A percentile compares a stretch with the other conserved stretches of the same genome.
These are phyloP conservation scores for Melozone crissalis DNA, from an alignment of 2,113 vertebrate species.

Conservation along the genomic window DNA sequence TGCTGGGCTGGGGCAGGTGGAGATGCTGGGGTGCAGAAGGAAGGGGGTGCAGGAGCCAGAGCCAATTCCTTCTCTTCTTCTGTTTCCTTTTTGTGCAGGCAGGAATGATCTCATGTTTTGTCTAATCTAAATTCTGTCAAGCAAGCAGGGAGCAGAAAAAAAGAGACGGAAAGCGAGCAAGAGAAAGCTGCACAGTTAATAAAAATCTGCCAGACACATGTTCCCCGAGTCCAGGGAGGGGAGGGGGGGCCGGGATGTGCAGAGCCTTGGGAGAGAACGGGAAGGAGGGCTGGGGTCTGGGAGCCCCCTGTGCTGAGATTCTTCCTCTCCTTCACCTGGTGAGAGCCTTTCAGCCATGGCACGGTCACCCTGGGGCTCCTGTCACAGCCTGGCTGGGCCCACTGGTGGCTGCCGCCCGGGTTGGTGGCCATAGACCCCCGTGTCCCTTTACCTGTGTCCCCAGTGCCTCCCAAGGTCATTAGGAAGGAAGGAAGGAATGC, in stretches of 20 bases:
- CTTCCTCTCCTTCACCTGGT: not conserved
- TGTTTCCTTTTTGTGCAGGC: conserved; percentile 40
- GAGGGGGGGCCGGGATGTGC: not conserved
- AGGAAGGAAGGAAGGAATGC: not conserved
- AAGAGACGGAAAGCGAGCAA: conserved; percentile 1
- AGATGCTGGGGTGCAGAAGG: not conserved
- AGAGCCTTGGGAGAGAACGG: not conserved
- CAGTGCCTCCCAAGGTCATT: not conserved
- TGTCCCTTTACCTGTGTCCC: not conserved
- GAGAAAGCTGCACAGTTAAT: conserved; percentile 61
- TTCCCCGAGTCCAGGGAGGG: conserved; percentile 67
- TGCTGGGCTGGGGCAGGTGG: not conserved
- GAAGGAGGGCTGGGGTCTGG: not conserved
- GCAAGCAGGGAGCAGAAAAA: conserved; percentile 66
- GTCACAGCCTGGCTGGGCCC: not conserved
- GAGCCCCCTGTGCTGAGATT: not conserved
- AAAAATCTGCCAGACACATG: conserved; percentile 82
- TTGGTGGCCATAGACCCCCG: accelerated
- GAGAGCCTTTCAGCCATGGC: not conserved
- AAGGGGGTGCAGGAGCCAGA: not conserved
- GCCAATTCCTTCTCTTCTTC: not conserved
- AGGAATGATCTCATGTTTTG: conserved; percentile 82
- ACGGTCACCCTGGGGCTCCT: accelerated
- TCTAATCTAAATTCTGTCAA: conserved; percentile 84
- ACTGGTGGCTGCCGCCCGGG: not conserved